A percentile compares a stretch with the other conserved stretches of the same genome.
Evolutionary conservation across 2,888 invertebrate genomes (phyloP).

Genomic region (Idaea aversata): DNA sequence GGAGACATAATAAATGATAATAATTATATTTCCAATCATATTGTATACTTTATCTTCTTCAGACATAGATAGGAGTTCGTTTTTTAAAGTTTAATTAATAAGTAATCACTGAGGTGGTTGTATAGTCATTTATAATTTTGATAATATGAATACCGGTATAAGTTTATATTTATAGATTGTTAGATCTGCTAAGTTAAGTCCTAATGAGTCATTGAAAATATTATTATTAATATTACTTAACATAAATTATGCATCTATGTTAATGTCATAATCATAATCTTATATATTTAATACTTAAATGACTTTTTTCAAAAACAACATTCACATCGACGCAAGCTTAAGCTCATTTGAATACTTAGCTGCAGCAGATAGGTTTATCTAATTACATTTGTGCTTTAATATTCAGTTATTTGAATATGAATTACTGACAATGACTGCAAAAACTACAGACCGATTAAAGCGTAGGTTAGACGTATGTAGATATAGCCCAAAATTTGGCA

Average conservation of each 20-base stretch:
- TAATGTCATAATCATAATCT: background rate
- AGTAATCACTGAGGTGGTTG: no score
- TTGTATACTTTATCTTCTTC: no score
- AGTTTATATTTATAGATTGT: slow-evolving; percentile 2
- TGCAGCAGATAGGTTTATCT: background rate
- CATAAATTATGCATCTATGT: no score
- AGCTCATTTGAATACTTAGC: background rate
- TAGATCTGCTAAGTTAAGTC: background rate
- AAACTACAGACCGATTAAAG: slow-evolving; percentile 18
- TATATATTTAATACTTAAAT: background rate
- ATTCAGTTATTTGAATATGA: background rate
- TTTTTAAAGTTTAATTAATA: no score
- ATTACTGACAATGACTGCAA: slow-evolving; percentile 22
- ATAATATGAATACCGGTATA: no score
- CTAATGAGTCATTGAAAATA: background rate
- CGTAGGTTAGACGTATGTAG: no score
- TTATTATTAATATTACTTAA: background rate
- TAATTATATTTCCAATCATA: no score
- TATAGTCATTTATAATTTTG: no score
- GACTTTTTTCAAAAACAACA: background rate
- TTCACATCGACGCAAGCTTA: background rate
- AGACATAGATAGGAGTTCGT: no score
- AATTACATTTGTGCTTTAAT: background rate
- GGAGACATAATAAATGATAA: no score
- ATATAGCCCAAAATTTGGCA: no score